Percentiles rank a stretch among this genome's conserved stretches.
These are phyloP conservation scores for Sebastes jordani DNA, from an alignment of 2,797 vertebrate genomes.

Conservation along the genomic window DNA sequence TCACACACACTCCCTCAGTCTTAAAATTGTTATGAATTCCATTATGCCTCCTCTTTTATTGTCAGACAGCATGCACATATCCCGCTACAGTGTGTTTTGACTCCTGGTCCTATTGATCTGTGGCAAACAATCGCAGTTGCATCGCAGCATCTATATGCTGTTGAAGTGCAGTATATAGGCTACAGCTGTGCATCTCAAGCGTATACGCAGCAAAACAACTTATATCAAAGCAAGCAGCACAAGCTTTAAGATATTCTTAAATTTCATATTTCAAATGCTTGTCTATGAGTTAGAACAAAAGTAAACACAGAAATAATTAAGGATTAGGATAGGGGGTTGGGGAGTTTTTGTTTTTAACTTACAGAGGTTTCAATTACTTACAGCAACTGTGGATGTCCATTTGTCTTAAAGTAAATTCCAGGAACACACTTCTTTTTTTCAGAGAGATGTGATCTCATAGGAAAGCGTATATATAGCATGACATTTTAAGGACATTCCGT, in stretches of 20 bases:
- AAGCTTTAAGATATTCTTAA: not conserved
- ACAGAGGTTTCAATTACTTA: not conserved
- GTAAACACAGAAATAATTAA: not conserved
- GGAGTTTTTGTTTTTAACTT: not conserved
- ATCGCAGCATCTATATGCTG: slow-evolving; percentile 7
- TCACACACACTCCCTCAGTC: slow-evolving; percentile 37
- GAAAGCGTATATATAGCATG: no score
- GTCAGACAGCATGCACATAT: slow-evolving; percentile 22
- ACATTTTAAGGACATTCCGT: no score
- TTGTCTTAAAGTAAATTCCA: not conserved
- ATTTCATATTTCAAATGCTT: not conserved
- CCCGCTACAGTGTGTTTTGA: slow-evolving; percentile 18
- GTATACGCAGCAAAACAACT: not conserved
- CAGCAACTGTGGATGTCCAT: not conserved
- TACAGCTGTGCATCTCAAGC: not conserved
- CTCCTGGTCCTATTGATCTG: slow-evolving; percentile 4
- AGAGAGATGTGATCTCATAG: no score
- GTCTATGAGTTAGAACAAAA: not conserved
- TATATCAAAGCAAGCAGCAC: not conserved
- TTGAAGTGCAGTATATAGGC: not conserved
- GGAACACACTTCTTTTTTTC: not conserved
- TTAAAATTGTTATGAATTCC: slow-evolving; percentile 42
- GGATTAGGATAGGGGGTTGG: not conserved
- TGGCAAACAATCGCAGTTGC: slow-evolving; percentile 13
- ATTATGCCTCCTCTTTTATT: slow-evolving; percentile 35